These are phyloP conservation scores for Vespertilio murinus DNA, from an alignment of 2,797 vertebrate genomes.

Conservation along the genomic window DNA sequence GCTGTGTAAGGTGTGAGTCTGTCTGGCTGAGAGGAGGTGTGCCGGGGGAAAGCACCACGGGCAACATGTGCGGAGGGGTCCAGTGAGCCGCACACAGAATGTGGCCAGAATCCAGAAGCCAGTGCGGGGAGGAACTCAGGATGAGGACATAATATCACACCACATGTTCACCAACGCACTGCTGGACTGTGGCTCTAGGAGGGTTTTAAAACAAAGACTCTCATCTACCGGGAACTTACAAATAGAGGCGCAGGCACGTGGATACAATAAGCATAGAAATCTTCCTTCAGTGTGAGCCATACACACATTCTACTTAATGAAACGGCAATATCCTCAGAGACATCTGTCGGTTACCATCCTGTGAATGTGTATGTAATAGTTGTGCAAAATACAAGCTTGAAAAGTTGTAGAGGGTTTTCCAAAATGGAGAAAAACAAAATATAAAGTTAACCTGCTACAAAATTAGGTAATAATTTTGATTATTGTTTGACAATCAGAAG, in stretches of 20 bases:
- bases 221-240: not conserved
- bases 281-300: too few species aligned
- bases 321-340: too few species aligned
- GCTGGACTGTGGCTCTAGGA: not conserved
- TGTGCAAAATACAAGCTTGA: not conserved
- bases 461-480: not conserved
- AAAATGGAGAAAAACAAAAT: not conserved
- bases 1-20: not conserved
- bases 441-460: not conserved
- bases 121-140: not conserved
- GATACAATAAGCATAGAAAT: too few species aligned
- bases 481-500: not conserved
- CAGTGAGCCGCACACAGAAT: not conserved
- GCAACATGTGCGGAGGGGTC: accelerated
- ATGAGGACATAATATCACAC: not conserved
- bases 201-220: not conserved
- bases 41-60: accelerated
- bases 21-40: too few species aligned
- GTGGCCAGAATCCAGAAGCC: not conserved
- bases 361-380: not conserved
- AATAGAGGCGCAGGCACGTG: not conserved
- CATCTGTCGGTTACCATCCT: too few species aligned
- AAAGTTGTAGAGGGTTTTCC: not conserved
- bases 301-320: too few species aligned
- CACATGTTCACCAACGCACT: not conserved